phyloP scores from a whole-genome alignment of 1,140 invertebrate species.

The Steinernema khuongi region DNA sequence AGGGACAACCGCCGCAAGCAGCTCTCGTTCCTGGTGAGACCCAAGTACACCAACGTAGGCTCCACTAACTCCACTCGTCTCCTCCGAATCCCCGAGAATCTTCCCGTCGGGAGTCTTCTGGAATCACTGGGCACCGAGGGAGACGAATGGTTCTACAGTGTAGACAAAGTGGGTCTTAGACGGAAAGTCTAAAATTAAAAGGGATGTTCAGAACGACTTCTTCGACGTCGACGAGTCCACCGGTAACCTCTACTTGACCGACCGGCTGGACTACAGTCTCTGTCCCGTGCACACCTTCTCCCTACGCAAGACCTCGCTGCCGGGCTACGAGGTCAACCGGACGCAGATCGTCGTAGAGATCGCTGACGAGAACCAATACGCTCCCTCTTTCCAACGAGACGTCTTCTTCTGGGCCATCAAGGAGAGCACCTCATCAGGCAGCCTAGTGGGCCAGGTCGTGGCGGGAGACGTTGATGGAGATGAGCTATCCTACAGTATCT shows the following conservation, averaged over 20 bases:
- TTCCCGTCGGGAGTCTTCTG: not conserved
- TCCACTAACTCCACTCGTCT: not conserved
- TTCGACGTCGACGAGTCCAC: not conserved
- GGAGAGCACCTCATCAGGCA: not conserved
- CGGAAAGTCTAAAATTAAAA: not conserved
- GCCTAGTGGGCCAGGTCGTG: not conserved
- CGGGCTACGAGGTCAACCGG: not conserved
- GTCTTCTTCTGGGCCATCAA: not conserved
- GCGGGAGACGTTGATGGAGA: conserved; percentile 8
- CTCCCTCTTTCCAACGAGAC: not conserved
- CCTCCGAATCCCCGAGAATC: not conserved
- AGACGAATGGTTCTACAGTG: conserved; percentile 2
- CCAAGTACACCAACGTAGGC: not conserved
- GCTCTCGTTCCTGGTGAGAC: not conserved
- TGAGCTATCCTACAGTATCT: not conserved
- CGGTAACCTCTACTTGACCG: not conserved
- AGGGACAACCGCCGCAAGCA: not conserved
- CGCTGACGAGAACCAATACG: not conserved
- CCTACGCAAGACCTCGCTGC: not conserved
- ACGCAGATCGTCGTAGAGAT: conserved; percentile 2
- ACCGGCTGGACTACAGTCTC: not conserved
- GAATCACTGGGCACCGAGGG: not conserved
- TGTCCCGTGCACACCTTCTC: not conserved
- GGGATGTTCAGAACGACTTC: not conserved
- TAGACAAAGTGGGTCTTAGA: not conserved